A percentile compares a stretch with the other conserved stretches of the same genome.
These are phyloP conservation scores for Tetragnatha montana DNA, from an alignment of 2,888 invertebrate genomes.

Conservation along the genomic window DNA sequence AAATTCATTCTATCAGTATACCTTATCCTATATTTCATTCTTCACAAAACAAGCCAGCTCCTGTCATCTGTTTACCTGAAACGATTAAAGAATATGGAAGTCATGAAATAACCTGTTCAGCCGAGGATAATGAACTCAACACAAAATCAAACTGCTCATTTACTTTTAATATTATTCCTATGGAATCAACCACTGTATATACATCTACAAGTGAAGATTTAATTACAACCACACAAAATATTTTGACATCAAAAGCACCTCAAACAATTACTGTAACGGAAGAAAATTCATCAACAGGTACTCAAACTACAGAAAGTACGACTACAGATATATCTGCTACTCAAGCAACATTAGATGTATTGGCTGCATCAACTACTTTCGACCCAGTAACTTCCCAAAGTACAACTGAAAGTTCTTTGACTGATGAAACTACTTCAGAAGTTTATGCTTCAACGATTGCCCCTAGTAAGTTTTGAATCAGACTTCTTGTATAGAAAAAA, in stretches of 20 bases:
- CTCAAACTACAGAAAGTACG: no score
- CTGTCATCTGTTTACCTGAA: constrained; percentile 14
- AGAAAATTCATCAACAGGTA: background rate
- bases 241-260: background rate
- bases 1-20: background rate
- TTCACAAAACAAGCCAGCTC: constrained; percentile 1
- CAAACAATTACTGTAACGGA: background rate
- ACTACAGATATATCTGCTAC: no score
- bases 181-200: background rate
- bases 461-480: no score
- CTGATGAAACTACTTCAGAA: no score
- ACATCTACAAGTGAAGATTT: background rate
- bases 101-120: constrained; percentile 22
- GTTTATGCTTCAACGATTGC: no score
- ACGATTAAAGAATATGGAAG: constrained; percentile 6
- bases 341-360: no score
- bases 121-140: constrained; percentile 23
- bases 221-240: no score
- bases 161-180: constrained; percentile 2
- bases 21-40: constrained; percentile 11
- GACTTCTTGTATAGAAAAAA: no score
- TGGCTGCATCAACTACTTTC: no score
- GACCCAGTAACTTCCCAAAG: no score
- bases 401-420: no score
- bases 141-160: background rate